Conservation (phyloP, 2,797 vertebrate species). For the Eutrigla gurnardus region DNA sequence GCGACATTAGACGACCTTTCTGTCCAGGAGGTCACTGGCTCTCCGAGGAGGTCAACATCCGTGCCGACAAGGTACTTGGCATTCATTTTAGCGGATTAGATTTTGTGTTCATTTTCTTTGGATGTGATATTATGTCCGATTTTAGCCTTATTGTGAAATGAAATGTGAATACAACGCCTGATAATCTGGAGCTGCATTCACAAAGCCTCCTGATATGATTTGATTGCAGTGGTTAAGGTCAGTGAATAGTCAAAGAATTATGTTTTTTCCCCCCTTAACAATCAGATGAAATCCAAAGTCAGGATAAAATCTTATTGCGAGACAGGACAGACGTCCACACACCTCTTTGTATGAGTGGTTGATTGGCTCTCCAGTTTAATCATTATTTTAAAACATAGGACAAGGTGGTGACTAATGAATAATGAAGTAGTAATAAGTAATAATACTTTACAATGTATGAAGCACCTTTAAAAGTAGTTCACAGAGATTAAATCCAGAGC, state of each 20-base stretch:
- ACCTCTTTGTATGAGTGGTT: not conserved
- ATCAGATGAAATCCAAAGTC: not conserved
- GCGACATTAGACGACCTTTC: constrained; percentile 95
- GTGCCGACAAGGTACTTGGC: constrained; percentile 93
- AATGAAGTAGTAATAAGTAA: not conserved
- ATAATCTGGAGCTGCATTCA: not conserved
- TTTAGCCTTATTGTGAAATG: not conserved
- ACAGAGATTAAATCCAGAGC: not conserved
- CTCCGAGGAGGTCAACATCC: constrained; percentile 96
- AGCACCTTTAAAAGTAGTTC: not conserved
- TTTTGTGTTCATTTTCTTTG: not conserved
- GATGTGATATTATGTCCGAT: not conserved
- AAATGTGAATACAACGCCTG: not conserved
- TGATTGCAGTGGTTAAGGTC: not conserved
- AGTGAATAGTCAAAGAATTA: not conserved
- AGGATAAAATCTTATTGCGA: not conserved
- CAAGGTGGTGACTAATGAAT: no score
- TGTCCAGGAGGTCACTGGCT: constrained; percentile 97
- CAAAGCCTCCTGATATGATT: not conserved
- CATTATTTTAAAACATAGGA: no score
- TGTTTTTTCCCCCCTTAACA: not conserved
- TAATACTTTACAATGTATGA: not conserved
- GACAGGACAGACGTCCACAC: not conserved
- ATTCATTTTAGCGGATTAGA: constrained; percentile 3
- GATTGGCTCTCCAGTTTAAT: not conserved